Conservation (phyloP, 2,888 invertebrate genomes). For the Alcis repandata region DNA sequence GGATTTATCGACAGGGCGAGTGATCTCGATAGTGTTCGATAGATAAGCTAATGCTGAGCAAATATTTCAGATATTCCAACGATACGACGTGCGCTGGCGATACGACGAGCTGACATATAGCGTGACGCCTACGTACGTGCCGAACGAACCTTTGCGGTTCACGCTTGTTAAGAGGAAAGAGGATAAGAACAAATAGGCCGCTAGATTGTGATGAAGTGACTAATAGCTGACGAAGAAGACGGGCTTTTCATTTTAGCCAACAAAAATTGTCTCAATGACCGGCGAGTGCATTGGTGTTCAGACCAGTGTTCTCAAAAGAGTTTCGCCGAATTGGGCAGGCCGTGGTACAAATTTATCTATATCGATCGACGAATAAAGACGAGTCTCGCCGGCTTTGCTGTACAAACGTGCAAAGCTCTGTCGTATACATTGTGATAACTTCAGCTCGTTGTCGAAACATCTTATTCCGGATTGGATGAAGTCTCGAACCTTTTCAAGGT, state of each 20-base stretch:
- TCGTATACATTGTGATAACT: too few species aligned
- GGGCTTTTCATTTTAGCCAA: not conserved
- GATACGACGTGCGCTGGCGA: constrained; percentile 90
- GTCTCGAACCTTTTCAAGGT: not conserved
- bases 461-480: not conserved
- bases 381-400: too few species aligned
- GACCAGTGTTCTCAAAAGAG: too few species aligned
- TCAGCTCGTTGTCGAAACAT: not conserved
- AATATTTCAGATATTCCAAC: constrained; percentile 89
- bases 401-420: too few species aligned
- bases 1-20: constrained; percentile 33
- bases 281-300: not conserved
- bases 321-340: too few species aligned
- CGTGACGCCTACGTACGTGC: constrained; percentile 91
- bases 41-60: constrained; percentile 37
- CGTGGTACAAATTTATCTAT: too few species aligned
- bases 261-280: not conserved
- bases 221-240: not conserved
- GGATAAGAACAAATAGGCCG: constrained; percentile 6
- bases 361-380: too few species aligned
- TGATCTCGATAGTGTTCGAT: constrained; percentile 38
- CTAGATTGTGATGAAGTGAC: constrained; percentile 4
- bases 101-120: constrained; percentile 89
- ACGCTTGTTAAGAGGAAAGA: constrained; percentile 80
- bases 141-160: constrained; percentile 90